Evolutionary conservation across 2,888 invertebrate genomes (phyloP).

Genomic region (Myathropa florea): DNA sequence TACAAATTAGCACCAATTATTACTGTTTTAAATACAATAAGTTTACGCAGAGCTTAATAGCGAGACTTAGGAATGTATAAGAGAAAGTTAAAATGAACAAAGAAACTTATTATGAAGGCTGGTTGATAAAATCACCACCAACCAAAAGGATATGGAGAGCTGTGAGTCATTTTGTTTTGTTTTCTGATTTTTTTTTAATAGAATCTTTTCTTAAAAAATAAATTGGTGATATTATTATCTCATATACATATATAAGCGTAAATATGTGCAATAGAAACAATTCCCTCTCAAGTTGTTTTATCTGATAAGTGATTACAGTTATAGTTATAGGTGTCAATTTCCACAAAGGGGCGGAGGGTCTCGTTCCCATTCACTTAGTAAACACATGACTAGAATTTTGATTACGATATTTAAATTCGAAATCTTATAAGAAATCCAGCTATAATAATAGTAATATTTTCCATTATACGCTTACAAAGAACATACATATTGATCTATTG

Average conservation of each 20-base stretch:
- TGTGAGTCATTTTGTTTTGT: slow-evolving; percentile 84
- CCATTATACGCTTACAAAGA: neutral
- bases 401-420: neutral
- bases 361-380: slow-evolving; percentile 19
- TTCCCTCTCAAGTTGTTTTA: neutral
- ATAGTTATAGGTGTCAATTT: neutral
- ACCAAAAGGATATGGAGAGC: slow-evolving; percentile 95
- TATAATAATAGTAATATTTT: neutral
- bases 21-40: neutral
- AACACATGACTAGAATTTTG: slow-evolving; percentile 13
- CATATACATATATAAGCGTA: neutral
- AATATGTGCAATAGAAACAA: neutral
- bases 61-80: neutral
- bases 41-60: neutral
- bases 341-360: neutral
- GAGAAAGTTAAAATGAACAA: slow-evolving; percentile 80
- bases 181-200: neutral
- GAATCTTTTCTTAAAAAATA: neutral
- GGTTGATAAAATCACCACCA: slow-evolving; percentile 97
- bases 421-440: neutral
- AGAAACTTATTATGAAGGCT: slow-evolving; percentile 93
- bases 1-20: neutral
- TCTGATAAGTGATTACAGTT: neutral
- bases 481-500: neutral
- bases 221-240: neutral